Conservation (phyloP, 2,888 invertebrate genomes). For the Lithophane socia region DNA sequence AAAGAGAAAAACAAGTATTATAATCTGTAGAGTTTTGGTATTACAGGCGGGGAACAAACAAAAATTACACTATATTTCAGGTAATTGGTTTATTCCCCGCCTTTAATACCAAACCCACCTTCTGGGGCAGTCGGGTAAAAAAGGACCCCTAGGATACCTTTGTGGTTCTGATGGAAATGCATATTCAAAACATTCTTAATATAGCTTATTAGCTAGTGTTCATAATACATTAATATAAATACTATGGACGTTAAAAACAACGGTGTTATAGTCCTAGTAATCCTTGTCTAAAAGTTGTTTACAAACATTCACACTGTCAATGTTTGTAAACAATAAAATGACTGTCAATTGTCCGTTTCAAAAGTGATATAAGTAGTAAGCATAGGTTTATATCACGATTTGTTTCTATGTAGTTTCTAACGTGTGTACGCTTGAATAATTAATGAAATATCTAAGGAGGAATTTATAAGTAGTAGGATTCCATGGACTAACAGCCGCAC, state of each 20-base stretch:
- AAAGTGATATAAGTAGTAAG: background rate
- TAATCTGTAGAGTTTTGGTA: no score
- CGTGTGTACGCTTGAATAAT: background rate
- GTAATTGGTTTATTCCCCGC: no score
- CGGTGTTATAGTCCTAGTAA: background rate
- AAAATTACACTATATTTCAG: no score
- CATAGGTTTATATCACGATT: background rate
- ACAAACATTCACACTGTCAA: conserved; percentile 23
- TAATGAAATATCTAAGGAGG: background rate
- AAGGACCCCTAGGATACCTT: no score
- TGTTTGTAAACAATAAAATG: no score
- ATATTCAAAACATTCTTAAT: background rate
- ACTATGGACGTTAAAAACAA: background rate
- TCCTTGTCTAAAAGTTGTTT: conserved; percentile 41
- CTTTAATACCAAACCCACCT: no score
- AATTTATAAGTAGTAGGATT: background rate
- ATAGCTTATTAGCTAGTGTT: background rate
- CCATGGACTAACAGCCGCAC: background rate
- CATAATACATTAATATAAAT: conserved; percentile 3
- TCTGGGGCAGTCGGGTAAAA: no score
- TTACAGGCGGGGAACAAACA: no score
- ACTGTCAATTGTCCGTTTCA: conserved; percentile 9
- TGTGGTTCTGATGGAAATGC: background rate
- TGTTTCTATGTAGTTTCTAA: conserved; percentile 12
- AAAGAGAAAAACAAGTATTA: no score